Base-by-base conservation (phyloP, 2,113 vertebrate genomes). In the Psilopogon haemacephalus region DNA sequence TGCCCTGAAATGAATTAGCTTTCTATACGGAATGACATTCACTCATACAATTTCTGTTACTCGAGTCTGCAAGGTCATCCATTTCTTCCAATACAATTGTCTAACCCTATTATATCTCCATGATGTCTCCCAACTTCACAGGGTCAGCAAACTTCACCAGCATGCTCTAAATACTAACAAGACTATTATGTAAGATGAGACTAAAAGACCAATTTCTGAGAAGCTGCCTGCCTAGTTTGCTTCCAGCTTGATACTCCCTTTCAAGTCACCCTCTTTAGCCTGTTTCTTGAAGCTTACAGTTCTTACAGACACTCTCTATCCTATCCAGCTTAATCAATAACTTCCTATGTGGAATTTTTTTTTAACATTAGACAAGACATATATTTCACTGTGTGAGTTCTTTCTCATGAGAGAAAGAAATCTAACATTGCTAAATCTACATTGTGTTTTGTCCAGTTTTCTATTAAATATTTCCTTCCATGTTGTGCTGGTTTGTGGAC, bases 61-160 rank as follows among this genome's bases (percentile, higher is more conserved):
- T 89, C 24, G 23, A 70, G 44, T 55, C 78, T 93, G 75, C 89
- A 83, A 76, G 40, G 59, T 92, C 93, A 93, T 83, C 38, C 26
- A 24, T 83, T 95, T 89, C 68, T 88, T 75, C 71, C 72, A 55
- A 63, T 94, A 21, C 21, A 83, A 88, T 58, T 95, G 85, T 94
- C 93, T 86, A 93, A 86, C 64, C 37, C 46, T 89, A 35, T 95
- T 52, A 93, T 13, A 40, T 88, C 90, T 94, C 64, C 0, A 0
- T 46, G 52, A 42, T 56, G 59, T 33, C 42, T 88, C 52, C 60
- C 40, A 70, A 16, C 33, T 84, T 76, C 75, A 32, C 7, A 70
- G 59, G 65, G 78, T 85, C 32, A 88, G 8, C 79, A 95, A 46
- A 88, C 82, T 70, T 89, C 46, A 73, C 26, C 28, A 89, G 60